phyloP scores from a whole-genome alignment of 2,797 vertebrate species.

The Lacerta agilis region DNA sequence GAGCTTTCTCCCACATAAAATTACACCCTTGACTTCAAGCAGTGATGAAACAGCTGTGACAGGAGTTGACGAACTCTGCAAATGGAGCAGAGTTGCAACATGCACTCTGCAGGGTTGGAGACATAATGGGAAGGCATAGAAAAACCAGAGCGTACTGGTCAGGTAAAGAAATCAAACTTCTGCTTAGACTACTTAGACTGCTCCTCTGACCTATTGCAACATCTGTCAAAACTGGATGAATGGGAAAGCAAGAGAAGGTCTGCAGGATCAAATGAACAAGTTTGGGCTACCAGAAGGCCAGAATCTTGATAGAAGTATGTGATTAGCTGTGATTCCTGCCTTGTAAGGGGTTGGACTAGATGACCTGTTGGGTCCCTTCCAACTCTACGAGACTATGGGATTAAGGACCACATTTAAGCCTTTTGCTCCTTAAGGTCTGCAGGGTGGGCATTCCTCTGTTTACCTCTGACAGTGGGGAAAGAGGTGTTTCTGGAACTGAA shows the following conservation, averaged over 20 bases:
- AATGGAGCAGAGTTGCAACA: background rate
- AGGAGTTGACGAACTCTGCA: slow-evolving; percentile 23
- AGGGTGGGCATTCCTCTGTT: background rate
- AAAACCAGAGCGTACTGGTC: background rate
- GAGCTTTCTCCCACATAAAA: slow-evolving; percentile 42
- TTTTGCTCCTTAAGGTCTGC: background rate
- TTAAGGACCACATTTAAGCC: background rate
- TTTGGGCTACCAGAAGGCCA: background rate
- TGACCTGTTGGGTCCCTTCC: too few species aligned
- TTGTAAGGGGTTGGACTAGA: too few species aligned
- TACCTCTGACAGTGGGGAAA: background rate
- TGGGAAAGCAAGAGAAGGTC: background rate
- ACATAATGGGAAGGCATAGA: background rate
- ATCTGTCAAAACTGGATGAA: background rate
- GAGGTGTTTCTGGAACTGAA: background rate
- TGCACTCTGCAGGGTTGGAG: background rate
- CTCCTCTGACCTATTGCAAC: accelerated
- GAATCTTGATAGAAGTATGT: background rate
- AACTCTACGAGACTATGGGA: background rate
- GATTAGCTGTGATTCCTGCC: too few species aligned
- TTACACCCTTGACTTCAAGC: slow-evolving; percentile 29
- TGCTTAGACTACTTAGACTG: background rate
- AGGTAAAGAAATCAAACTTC: background rate
- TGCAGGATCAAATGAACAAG: too few species aligned
- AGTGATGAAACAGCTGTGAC: slow-evolving; percentile 26